These are phyloP conservation scores for Philaenus spumarius DNA, from an alignment of 1,140 invertebrate species.

Conservation along the genomic window DNA sequence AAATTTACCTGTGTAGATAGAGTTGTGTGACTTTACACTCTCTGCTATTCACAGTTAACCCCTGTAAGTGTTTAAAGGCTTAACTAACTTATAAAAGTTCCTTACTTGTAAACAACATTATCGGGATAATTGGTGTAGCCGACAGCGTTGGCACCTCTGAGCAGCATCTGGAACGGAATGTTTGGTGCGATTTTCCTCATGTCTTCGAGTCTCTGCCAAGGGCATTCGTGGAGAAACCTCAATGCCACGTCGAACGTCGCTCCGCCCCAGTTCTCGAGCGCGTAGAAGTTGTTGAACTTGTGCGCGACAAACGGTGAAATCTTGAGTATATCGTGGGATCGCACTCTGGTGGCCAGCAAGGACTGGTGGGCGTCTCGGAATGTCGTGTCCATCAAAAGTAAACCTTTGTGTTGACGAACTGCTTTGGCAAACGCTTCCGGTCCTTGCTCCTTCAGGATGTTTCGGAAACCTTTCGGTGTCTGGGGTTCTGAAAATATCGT, in stretches of 20 bases:
- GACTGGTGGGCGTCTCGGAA: conserved; percentile 98
- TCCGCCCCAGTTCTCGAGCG: conserved; percentile 97
- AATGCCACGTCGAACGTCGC: conserved; percentile 98
- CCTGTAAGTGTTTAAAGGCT: no score
- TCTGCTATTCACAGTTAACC: no score
- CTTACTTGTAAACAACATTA: conserved; percentile 91
- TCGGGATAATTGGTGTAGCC: conserved; percentile 99
- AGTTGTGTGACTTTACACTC: no score
- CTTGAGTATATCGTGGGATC: conserved; percentile 85
- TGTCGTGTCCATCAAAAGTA: conserved; percentile 95
- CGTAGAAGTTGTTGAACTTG: conserved; percentile 79
- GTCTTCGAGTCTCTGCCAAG: conserved; percentile 91
- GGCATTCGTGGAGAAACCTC: conserved; percentile 96
- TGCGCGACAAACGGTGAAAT: conserved; percentile 95
- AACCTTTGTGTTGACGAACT: conserved; percentile 76
- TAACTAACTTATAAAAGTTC: no score
- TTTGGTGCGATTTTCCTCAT: conserved; percentile 94
- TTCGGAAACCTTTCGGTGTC: conserved; percentile 77
- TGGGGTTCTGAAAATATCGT: conserved; percentile 17
- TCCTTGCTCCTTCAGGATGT: conserved; percentile 80
- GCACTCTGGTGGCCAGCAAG: conserved; percentile 84
- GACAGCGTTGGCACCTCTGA: conserved; percentile 96
- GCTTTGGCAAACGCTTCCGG: conserved; percentile 95
- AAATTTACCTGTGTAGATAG: no score
- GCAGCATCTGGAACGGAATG: conserved; percentile 98